Base-by-base conservation (phyloP, 2,113 vertebrate species). In the Hymenochirus boettgeri region DNA sequence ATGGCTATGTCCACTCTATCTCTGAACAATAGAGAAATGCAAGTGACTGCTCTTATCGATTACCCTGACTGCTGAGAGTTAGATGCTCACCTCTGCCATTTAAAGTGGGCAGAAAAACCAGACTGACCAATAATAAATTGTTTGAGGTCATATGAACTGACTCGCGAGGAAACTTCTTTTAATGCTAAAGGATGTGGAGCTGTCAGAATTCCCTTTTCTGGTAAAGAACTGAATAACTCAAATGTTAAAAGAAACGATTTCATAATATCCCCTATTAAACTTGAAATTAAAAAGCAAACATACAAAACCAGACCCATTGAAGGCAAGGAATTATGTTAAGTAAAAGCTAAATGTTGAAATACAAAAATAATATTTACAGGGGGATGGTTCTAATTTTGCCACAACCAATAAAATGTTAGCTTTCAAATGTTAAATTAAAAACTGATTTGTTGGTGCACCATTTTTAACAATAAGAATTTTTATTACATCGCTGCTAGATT, bases 1-100 rank as follows among this genome's bases (percentile, higher is more conserved):
- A 7, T 33, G 26, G 4, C 59, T 33, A 31, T 47, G 0, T 80
- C 57, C 69, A 77, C 48, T 31, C 83, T 79, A 80, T 85, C 74
- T 76, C 84, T 81, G 84, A 86, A 82, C 74, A 85, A 82, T 82
- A 79, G 80, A 77, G 79, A 85, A 80, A 79, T 18, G 67, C 79
- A 82, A 87, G 80, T 83, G 86, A 87, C 85, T 85, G 83, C 81
- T 82, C 74, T 70, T 87, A 86, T 88, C 85, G 87, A 89, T 88
- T 79, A 85, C 76, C 12, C 7, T 76, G 85, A 79, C 82, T 67
- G 61, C 76, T 72, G 83, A 85, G 85, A 83, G 80, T 74, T 80
- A 73, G 75, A 83, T 76, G 81, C 80, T 88, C 85, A 82, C 83
- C 83, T 80, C 80, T 77, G 84, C 84, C 78, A 86, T 85, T 86